Percentiles rank a stretch among this genome's conserved stretches.
phyloP scores from a whole-genome alignment of 2,888 invertebrate species.

The Leptinotarsa peninsularis region DNA sequence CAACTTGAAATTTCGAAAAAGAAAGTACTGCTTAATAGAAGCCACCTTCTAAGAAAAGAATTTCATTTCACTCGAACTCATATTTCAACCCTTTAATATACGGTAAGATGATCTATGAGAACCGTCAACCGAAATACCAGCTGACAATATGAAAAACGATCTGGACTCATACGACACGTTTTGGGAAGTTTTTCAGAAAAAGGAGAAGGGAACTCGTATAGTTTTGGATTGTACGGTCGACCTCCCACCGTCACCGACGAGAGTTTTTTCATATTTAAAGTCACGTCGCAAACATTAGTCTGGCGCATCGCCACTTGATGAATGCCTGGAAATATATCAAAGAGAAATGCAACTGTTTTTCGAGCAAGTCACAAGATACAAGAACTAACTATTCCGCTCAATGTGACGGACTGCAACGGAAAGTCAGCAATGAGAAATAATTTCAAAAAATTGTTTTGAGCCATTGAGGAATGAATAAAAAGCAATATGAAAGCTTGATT shows the following conservation, averaged over 20 bases:
- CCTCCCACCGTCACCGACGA: constrained; percentile 16
- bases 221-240: constrained; percentile 16
- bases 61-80: too few species aligned
- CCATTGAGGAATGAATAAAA: too few species aligned
- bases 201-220: not conserved
- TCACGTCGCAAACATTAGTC: constrained; percentile 15
- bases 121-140: constrained; percentile 19
- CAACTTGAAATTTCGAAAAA: too few species aligned
- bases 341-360: constrained; percentile 10
- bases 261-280: constrained; percentile 17
- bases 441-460: too few species aligned
- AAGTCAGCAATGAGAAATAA: too few species aligned
- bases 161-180: constrained; percentile 10
- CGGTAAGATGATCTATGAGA: constrained; percentile 22
- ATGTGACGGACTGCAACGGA: not conserved
- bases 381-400: not conserved
- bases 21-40: too few species aligned
- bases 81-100: not conserved
- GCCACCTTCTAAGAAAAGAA: too few species aligned
- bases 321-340: constrained; percentile 8
- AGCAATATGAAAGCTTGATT: too few species aligned
- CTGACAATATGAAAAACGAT: constrained; percentile 21
- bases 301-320: constrained; percentile 19
- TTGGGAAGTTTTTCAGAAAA: constrained; percentile 13
- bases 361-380: not conserved